These are phyloP conservation scores for Drosophila nigricruria DNA, from an alignment of 2,888 invertebrate species.

Conservation along the genomic window DNA sequence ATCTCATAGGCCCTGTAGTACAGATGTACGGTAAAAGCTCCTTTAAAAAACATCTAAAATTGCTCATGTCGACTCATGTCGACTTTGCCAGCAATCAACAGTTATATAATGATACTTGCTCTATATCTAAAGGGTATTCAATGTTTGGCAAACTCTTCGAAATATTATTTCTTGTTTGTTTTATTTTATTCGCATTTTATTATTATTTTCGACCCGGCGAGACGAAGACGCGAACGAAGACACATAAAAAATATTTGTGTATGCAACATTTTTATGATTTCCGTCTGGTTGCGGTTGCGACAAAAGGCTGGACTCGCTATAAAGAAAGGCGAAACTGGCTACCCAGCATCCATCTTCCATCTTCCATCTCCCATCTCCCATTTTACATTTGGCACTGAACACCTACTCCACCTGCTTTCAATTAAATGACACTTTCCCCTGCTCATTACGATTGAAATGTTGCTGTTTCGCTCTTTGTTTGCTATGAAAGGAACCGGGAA, in stretches of 20 bases:
- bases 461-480: constrained; percentile 26
- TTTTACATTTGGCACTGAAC: constrained; percentile 13
- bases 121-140: neutral
- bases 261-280: constrained; percentile 80
- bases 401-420: constrained; percentile 74
- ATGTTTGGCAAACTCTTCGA: neutral
- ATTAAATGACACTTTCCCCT: constrained; percentile 75
- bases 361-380: neutral
- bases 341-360: constrained; percentile 12
- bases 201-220: constrained; percentile 65
- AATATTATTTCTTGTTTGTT: constrained; percentile 42
- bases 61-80: too few species aligned
- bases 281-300: constrained; percentile 60
- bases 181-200: constrained; percentile 77
- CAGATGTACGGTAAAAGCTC: too few species aligned
- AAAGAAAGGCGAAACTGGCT: constrained; percentile 3
- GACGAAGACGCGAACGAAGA: constrained; percentile 26
- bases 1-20: neutral
- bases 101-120: too few species aligned
- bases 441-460: constrained; percentile 68
- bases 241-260: constrained; percentile 74
- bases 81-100: too few species aligned
- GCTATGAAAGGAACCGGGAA: neutral
- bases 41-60: too few species aligned
- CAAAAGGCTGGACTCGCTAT: constrained; percentile 35